phyloP scores from a whole-genome alignment of 1,140 invertebrate species.

The Megalopta genalis region DNA sequence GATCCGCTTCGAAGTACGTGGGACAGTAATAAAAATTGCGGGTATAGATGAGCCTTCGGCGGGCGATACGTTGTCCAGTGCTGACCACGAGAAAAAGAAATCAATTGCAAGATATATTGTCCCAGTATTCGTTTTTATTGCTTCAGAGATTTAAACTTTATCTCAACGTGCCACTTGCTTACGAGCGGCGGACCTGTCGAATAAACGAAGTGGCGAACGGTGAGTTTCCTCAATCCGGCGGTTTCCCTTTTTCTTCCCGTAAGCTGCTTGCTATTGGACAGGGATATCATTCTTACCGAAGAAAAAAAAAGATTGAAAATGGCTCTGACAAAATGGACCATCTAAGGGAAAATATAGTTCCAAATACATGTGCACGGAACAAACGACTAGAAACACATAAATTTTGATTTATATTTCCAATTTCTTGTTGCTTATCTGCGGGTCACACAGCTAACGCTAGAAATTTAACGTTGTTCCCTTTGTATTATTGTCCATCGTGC shows the following conservation, averaged over 20 bases:
- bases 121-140: conserved; percentile 20
- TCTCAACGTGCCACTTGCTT: conserved; percentile 26
- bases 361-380: neutral
- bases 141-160: conserved; percentile 43
- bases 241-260: conserved; percentile 19
- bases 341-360: neutral
- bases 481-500: too few relatives aligned
- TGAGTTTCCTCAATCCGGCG: conserved; percentile 33
- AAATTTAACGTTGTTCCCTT: too few relatives aligned
- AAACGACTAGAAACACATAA: neutral
- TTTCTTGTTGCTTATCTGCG: neutral
- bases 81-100: neutral
- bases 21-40: neutral
- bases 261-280: conserved; percentile 30
- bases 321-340: neutral
- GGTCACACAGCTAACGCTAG: neutral
- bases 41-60: neutral
- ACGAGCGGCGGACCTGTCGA: conserved; percentile 34
- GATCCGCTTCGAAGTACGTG: neutral
- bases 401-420: neutral
- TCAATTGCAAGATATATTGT: conserved; percentile 16
- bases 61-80: neutral
- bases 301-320: conserved; percentile 12
- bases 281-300: conserved; percentile 29
- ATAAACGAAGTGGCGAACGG: conserved; percentile 33